A percentile compares a stretch with the other conserved stretches of the same genome.
These are phyloP conservation scores for Lymantria dispar DNA, from an alignment of 2,888 invertebrate species.

Conservation along the genomic window DNA sequence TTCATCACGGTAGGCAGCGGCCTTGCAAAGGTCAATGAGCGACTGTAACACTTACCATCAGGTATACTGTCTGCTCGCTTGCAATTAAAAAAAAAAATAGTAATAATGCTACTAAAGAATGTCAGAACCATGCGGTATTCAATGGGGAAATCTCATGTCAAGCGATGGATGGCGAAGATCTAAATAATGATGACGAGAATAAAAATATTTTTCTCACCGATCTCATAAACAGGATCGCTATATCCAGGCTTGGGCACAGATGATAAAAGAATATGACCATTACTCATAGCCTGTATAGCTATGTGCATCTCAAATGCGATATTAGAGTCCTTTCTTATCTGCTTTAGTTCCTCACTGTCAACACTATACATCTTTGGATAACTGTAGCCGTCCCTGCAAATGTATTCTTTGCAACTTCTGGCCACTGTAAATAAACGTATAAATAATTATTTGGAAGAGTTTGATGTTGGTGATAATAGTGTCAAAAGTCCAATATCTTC, in stretches of 20 bases:
- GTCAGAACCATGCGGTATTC: too few relatives aligned
- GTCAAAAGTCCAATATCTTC: too few relatives aligned
- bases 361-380: slow-evolving; percentile 83
- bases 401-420: slow-evolving; percentile 47
- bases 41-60: too few relatives aligned
- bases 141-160: too few relatives aligned
- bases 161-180: too few relatives aligned
- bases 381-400: slow-evolving; percentile 77
- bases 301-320: slow-evolving; percentile 83
- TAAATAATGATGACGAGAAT: not conserved
- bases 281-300: slow-evolving; percentile 84
- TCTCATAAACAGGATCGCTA: slow-evolving; percentile 85
- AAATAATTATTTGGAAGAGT: not conserved
- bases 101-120: too few relatives aligned
- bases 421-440: slow-evolving; percentile 15
- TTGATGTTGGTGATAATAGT: too few relatives aligned
- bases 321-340: slow-evolving; percentile 32
- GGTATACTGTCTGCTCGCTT: too few relatives aligned
- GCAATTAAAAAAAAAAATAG: too few relatives aligned
- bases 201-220: slow-evolving; percentile 65
- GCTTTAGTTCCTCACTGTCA: slow-evolving; percentile 41
- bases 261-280: slow-evolving; percentile 87
- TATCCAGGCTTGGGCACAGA: slow-evolving; percentile 65
- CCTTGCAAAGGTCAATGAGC: too few relatives aligned
- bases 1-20: too few relatives aligned